These are phyloP conservation scores for Glossophaga mutica DNA, from an alignment of 2,797 vertebrate species.

Conservation along the genomic window DNA sequence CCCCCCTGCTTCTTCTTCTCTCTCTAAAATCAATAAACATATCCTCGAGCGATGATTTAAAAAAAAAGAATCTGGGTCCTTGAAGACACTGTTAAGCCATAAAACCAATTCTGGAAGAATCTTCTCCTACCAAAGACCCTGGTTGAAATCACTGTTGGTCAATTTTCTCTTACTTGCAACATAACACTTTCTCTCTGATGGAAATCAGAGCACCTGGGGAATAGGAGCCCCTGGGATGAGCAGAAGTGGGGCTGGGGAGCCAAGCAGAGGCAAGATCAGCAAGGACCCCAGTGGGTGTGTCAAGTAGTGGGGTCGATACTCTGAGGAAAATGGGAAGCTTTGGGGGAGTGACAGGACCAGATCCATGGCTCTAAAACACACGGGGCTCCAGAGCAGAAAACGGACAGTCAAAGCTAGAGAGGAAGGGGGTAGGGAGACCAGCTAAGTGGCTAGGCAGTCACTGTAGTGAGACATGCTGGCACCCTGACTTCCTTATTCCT, in stretches of 20 bases:
- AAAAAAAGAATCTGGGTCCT: neutral
- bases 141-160: neutral
- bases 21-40: too few relatives aligned
- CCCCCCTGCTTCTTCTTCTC: too few relatives aligned
- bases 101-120: neutral
- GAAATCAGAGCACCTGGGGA: neutral
- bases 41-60: too few relatives aligned
- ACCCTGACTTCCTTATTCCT: neutral
- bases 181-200: neutral
- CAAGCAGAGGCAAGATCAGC: neutral
- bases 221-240: neutral
- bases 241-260: neutral
- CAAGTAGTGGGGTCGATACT: neutral
- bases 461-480: fast-evolving
- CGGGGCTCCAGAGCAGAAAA: neutral
- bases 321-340: neutral
- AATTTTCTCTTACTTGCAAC: neutral
- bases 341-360: neutral
- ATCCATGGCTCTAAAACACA: neutral
- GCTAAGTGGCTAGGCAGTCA: neutral
- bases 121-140: neutral
- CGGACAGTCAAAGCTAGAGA: neutral
- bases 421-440: neutral
- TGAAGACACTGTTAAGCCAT: neutral
- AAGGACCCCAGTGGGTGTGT: neutral